Evolutionary conservation across 2,888 invertebrate genomes (phyloP), one percentile per base, ranked within the genome.

Genomic region (Standfussiana lucernea): DNA sequence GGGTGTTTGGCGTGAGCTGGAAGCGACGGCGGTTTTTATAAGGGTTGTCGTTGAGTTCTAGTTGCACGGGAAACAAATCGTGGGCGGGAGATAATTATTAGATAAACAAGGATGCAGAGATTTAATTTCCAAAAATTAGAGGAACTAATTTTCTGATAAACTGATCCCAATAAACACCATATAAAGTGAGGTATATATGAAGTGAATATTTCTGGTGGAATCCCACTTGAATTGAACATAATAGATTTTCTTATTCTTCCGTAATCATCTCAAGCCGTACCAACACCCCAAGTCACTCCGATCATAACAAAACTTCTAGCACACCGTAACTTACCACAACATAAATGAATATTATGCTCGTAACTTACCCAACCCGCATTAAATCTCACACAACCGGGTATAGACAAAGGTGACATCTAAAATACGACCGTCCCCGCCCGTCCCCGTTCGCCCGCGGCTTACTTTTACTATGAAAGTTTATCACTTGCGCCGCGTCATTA

Each of bases 401-500:
- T 74, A 81, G 72, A 84, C 88, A 86, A 86, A 88, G 84, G 79
- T 88, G 75, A 82, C 80, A 75, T 77, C 75, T 80, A 50, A 88
- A 80, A 82, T 80, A 84, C 82, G 79, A 84, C 69, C 83, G 50
- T n/a, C n/a, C n/a, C n/a, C 13, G 42, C 13, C 50, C 50, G 50
- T 11, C n/a, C n/a, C n/a, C n/a, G n/a, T n/a, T n/a, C 53, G 65
- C 61, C 72, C 66, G 82, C 65, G 71, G 84, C 76, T 84, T 86
- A 86, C 75, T 86, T 84, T 82, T 84, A 87, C 81, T 81, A 86
- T 85, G 84, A 88, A 94, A 95, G 94, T 93, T 94, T 92, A 92
- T 94, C 90, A 92, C 94, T 94, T 93, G 91, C 85, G 87, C 93
- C 93, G 90, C 86, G 86, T 89, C 91, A 89, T 93, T 92, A 92